Evolutionary conservation across 2,113 vertebrate species (phyloP).

Genomic region (Artemisiospiza belli): DNA sequence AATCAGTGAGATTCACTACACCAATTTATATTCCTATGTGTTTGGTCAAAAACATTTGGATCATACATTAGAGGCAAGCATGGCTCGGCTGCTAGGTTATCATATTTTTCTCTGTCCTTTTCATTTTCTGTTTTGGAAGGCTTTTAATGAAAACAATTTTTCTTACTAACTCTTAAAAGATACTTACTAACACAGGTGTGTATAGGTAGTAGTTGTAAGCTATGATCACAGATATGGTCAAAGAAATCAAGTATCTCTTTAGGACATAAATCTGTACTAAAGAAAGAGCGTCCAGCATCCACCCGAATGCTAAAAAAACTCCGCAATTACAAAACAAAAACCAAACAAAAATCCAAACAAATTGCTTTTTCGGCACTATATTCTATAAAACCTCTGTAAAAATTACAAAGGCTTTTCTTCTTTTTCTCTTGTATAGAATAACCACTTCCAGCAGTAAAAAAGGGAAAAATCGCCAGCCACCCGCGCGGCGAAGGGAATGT

Average conservation of each 20-base stretch:
- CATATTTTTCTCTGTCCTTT: background rate
- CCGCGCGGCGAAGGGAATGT: background rate
- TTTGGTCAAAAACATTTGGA: background rate
- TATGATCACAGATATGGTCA: background rate
- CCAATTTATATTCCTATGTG: background rate
- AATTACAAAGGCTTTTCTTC: background rate
- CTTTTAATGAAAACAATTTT: background rate
- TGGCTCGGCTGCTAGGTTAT: background rate
- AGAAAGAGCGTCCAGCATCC: background rate
- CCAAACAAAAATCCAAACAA: background rate
- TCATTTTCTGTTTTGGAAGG: background rate
- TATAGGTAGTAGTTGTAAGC: background rate
- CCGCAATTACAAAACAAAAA: background rate
- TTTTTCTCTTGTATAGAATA: background rate
- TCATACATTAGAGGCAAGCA: background rate
- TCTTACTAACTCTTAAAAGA: background rate
- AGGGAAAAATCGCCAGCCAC: background rate
- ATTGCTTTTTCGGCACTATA: background rate
- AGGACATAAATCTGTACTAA: background rate
- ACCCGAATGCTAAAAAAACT: background rate
- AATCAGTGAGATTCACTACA: background rate
- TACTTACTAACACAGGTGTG: background rate
- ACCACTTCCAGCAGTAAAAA: background rate
- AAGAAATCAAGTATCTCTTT: background rate
- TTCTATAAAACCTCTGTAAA: background rate